Conservation (phyloP, 2,113 vertebrate species). For the Pongo pygmaeus region DNA sequence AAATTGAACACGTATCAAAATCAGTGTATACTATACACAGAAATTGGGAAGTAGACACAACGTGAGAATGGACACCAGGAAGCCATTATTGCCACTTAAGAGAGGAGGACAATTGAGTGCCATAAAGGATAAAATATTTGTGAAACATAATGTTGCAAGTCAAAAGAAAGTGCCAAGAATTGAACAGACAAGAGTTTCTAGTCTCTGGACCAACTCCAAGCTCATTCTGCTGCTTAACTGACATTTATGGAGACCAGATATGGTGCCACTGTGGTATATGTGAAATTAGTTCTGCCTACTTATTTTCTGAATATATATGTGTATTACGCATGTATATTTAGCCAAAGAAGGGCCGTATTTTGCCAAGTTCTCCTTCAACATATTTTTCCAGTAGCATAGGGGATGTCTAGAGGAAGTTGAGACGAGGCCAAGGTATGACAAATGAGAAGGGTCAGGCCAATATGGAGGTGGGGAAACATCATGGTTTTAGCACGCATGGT, state of each 20-base stretch:
- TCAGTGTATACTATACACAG: not conserved
- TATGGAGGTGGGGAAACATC: not conserved
- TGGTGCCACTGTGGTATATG: conserved; percentile 41
- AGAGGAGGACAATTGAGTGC: not conserved
- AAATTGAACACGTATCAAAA: not conserved
- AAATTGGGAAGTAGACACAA: not conserved
- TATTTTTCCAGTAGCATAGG: conserved; percentile 50
- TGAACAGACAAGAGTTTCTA: conserved; percentile 25
- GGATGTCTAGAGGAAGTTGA: conserved; percentile 37
- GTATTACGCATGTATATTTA: conserved; percentile 30
- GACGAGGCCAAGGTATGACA: not conserved
- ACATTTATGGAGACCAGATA: conserved; percentile 60
- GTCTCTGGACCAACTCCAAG: not conserved
- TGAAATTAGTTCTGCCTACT: conserved; percentile 59
- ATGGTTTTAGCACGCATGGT: not conserved
- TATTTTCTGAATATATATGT: conserved; percentile 52
- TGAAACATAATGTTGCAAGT: not conserved
- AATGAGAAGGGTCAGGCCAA: not conserved
- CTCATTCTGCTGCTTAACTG: conserved; percentile 28
- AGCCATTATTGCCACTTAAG: not conserved
- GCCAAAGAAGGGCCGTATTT: conserved; percentile 27
- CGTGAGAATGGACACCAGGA: not conserved
- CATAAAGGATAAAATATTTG: conserved; percentile 16
- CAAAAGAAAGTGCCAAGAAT: conserved; percentile 36
- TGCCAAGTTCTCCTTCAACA: conserved; percentile 31